Conservation (phyloP, 2,888 invertebrate species). For the Seira ritae region DNA sequence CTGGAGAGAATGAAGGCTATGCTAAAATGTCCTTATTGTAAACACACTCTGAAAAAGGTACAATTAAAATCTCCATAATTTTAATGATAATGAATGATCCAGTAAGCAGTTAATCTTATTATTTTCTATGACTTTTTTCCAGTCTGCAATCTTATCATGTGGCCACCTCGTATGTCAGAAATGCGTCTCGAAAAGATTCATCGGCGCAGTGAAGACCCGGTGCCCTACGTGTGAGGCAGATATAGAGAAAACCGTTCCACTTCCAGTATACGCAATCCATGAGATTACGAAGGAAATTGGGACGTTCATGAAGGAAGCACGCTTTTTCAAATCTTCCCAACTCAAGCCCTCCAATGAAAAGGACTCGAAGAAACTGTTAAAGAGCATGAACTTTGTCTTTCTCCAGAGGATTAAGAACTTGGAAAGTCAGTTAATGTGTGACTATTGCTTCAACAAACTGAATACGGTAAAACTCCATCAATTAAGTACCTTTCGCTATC, state of each 20-base stretch:
- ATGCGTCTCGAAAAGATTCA: conserved; percentile 55
- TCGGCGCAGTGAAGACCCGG: conserved; percentile 43
- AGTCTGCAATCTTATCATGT: conserved; percentile 60
- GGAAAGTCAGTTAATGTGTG: conserved; percentile 64
- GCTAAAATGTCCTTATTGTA: conserved; percentile 54
- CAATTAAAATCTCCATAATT: background rate
- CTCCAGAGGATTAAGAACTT: conserved; percentile 65
- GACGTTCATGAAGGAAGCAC: conserved; percentile 62
- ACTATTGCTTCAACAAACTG: conserved; percentile 63
- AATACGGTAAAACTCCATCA: conserved; percentile 43
- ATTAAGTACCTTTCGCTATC: background rate
- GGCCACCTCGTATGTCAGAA: conserved; percentile 63
- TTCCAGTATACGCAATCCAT: conserved; percentile 63
- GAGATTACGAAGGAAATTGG: conserved; percentile 58
- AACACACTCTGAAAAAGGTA: conserved; percentile 61
- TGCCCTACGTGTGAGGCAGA: conserved; percentile 61
- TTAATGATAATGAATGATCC: background rate
- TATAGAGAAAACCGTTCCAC: conserved; percentile 47
- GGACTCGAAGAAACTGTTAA: conserved; percentile 52
- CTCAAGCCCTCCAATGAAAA: conserved; percentile 35
- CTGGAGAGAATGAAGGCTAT: conserved; percentile 53
- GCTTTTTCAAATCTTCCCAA: conserved; percentile 56
- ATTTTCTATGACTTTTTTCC: conserved; percentile 24
- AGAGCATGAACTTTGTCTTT: conserved; percentile 66
- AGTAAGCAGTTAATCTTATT: background rate